Evolutionary conservation across 2,113 vertebrate species (phyloP), one percentile per base, ranked within the genome.

Genomic region (Apus apus): DNA sequence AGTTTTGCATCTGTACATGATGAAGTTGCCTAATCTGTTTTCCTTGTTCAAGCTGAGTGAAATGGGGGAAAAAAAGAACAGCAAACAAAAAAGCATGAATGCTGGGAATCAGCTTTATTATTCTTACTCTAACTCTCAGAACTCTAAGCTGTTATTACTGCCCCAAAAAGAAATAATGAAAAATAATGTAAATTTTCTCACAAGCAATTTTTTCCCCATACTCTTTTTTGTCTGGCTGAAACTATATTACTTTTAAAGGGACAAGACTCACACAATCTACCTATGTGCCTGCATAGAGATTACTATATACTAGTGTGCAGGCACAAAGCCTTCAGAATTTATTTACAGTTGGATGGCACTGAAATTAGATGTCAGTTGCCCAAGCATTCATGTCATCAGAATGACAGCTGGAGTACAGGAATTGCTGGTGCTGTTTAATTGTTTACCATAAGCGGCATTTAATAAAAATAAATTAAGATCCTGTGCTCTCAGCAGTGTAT

Each of bases 361-460:
- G 68, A 85, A 94, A 84, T 94, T 86, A 77, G 51, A 71, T 60
- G 38, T 48, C 56, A 71, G 26, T 79, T 90, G 34, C 30, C n/a
- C 51, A 92, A 73, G 30, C 40, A 77, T 74, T 94, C 78, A 67
- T 56, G n/a, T 67, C 50, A 90, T 87, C 38, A 84, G 15, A 73
- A 64, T 53, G 93, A 80, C 87, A 88, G 23, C 48, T 77, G 38
- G 20, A 85, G 29, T 85, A 90, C 93, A 93, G 34, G 26, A 91
- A 85, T 62, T 85, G 32, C 30, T 91, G 29, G 25, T 92, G 34
- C 38, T 90, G 21, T 85, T 90, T 83, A 88, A 90, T 89, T 91
- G 51, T 61, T 95, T 92, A 74, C 27, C 43, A 83, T 56, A 91
- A 83, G 64, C 74, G 27, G 14, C 18, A 71, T 53, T 90, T 85